Evolutionary conservation across 2,888 invertebrate genomes (phyloP), one percentile per base, ranked within the genome.

Genomic region (Disparrhopalites patrizii): DNA sequence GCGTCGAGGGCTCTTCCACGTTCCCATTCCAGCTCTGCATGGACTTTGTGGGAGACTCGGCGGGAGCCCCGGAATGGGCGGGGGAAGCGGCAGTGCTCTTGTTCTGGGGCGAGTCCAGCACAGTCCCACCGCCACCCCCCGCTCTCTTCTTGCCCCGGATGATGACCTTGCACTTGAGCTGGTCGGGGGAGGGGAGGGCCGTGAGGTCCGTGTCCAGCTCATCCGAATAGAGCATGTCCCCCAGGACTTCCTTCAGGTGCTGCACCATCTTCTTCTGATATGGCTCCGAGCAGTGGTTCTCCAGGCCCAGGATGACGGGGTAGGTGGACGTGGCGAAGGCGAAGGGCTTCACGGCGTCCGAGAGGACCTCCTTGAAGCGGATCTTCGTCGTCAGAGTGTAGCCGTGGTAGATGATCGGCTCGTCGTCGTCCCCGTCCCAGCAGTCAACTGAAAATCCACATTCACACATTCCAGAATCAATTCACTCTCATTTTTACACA

Each of bases 401-500:
- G 27, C 83, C 83, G 76, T 85, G 85, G 71, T 83, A 84, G 66
- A 85, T 81, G 30, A 84, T 80, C 4, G 85, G 85, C 60, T 81
- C 81, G n/a, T 78, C 81, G 28, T 79, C 79, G 60, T 81, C 79
- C 3, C 81, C 81, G 18, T 85, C 85, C 83, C 85, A 86, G 60
- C 83, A 80, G 76, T 85, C 85, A 78, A 86, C 85, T 85, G 77
- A 54, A 79, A n/a, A 76, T 56, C 65, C 50, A 61, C 62, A 51
- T 61, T 60, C 36, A 40, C 31, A 54, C 55, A n/a, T 31, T 61
- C 52, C 25, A 18, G 23, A 50, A 18, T 18, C 7, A 50, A 50
- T 8, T 18, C 7, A n/a, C n/a, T 50, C n/a, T 7, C 7, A 18
- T 50, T 18, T 8, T 50, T 36, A 36, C 7, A 36, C 8, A 36